phyloP scores from a whole-genome alignment of 2,888 invertebrate species.

The Chymomyza caudatula region DNA sequence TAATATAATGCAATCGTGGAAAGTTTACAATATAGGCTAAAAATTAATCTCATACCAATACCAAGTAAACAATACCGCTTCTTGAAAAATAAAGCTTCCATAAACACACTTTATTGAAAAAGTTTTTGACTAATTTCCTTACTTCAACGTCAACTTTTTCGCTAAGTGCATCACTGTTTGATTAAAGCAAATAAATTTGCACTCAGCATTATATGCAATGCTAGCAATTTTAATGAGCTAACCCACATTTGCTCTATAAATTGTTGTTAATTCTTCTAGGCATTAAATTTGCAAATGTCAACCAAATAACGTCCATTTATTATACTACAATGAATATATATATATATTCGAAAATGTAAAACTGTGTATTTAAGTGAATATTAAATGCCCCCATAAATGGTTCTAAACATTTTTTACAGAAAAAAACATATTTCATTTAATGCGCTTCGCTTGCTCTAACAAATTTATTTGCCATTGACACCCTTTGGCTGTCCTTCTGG shows the following conservation, averaged over 20 bases:
- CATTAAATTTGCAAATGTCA: not conserved
- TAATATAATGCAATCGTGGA: too few relatives aligned
- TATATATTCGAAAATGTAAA: slow-evolving; percentile 43
- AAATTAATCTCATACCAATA: too few relatives aligned
- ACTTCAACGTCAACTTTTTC: too few relatives aligned
- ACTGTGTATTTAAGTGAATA: slow-evolving; percentile 65
- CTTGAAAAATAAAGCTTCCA: too few relatives aligned
- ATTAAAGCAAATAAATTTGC: not conserved
- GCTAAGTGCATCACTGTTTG: not conserved
- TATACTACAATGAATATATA: not conserved
- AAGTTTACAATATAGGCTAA: too few relatives aligned
- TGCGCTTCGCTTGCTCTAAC: slow-evolving; percentile 40
- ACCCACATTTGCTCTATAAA: not conserved
- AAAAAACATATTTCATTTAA: slow-evolving; percentile 48
- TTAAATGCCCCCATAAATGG: slow-evolving; percentile 58
- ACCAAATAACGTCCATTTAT: not conserved
- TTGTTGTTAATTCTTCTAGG: not conserved
- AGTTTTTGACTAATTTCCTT: too few relatives aligned
- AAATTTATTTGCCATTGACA: slow-evolving; percentile 57
- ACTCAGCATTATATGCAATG: not conserved
- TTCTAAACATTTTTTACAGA: not conserved
- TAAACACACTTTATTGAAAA: too few relatives aligned
- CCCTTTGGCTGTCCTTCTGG: not conserved
- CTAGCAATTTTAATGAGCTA: not conserved
- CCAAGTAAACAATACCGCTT: too few relatives aligned